Evolutionary conservation across 2,113 vertebrate genomes (phyloP), one percentile per base, ranked within the genome.

Genomic region (Myiozetetes cayanensis): DNA sequence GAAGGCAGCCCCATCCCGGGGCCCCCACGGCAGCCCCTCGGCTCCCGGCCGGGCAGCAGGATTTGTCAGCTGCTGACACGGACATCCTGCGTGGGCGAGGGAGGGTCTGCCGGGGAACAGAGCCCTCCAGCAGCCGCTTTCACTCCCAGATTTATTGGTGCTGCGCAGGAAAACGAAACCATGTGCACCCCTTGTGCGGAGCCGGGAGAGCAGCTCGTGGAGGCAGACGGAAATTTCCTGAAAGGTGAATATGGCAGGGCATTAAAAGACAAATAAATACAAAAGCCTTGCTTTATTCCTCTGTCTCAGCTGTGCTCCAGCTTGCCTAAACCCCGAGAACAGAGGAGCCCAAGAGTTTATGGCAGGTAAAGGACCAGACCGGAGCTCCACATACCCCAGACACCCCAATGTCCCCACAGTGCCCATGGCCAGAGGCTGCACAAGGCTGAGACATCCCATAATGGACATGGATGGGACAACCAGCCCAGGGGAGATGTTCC

Each of bases 161-260:
- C 90, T 85, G 88, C 31, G 28, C 73, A 89, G 93, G 88, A 59
- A 92, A 95, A 47, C 3, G 77, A 96, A 94, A 79, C 94, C 93
- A 89, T 87, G 93, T 95, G 94, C 55, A 94, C 91, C 87, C 33
- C 6, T 50, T 6, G 68, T 1, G 70, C 67, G 6, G 44, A 65
- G 84, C 71, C 44, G 10, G 41, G 85, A 66, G 68, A 76, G 93
- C 16, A 62, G 62, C 70, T 37, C 68, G 35, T 1, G 70, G 55
- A 85, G 82, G 92, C 91, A 96, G 96, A 96, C 35, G 61, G 96
- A 96, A 91, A 96, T 95, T 94, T 97, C 95, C 96, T 96, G 94
- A 75, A 85, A 95, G 93, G 96, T 96, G 94, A 94, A 94, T 89
- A 79, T 84, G 78, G 92, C 88, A 93, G 73, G 62, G 89, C 85